Conservation (phyloP, 2,113 vertebrate species). For the Trochalopteron elliotii region DNA sequence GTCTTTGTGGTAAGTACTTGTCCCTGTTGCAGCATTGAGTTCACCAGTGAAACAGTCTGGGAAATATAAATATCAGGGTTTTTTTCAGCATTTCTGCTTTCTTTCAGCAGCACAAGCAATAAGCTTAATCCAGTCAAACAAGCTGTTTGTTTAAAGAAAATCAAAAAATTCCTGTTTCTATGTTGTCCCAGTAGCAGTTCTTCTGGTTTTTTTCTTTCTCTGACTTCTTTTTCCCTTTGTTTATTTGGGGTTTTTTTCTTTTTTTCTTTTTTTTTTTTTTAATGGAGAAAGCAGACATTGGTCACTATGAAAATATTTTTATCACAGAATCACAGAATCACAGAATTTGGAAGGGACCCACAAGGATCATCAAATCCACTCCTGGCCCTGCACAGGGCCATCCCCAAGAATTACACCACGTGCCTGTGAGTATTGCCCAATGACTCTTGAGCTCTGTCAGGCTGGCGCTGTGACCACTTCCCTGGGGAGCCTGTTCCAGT, state of each 20-base stretch:
- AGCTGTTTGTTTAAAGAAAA: not conserved
- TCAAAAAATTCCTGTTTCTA: not conserved
- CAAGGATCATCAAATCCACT: not conserved
- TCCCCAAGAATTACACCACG: not conserved
- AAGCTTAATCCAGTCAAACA: not conserved
- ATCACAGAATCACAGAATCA: not conserved
- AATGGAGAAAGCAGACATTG: not conserved
- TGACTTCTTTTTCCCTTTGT: not conserved
- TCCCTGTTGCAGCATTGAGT: not conserved
- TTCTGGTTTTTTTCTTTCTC: constrained; percentile 4
- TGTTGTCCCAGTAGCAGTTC: not conserved
- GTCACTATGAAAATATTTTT: not conserved
- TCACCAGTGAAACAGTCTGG: not conserved
- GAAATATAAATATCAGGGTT: not conserved
- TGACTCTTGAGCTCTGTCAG: not conserved
- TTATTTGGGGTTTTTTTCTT: not conserved
- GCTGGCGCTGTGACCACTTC: not conserved
- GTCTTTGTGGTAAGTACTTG: not conserved
- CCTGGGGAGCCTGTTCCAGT: not conserved
- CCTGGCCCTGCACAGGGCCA: not conserved
- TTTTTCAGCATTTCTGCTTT: not conserved
- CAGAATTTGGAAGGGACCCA: not conserved
- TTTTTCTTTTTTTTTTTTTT: not conserved
- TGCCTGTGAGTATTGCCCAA: too few species aligned
- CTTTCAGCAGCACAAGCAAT: not conserved